A percentile compares a stretch with the other conserved stretches of the same genome.
Evolutionary conservation across 35 echinoderm and acorn worm species (phyloP).

Genomic region (Anneissia japonica): DNA sequence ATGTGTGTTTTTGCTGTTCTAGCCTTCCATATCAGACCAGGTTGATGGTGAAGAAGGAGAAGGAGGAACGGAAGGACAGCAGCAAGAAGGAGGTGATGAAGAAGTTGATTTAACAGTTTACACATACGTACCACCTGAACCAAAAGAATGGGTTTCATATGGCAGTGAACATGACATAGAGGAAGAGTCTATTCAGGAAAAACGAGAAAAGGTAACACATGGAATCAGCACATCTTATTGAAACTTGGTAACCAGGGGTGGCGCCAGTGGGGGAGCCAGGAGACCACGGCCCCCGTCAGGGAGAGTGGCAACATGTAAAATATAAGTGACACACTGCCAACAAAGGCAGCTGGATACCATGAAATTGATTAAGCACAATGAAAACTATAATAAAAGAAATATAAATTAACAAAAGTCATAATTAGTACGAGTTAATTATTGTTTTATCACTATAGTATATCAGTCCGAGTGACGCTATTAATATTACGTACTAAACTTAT

Average conservation of each 20-base stretch:
- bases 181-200: conserved; percentile 61
- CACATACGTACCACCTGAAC: conserved; percentile 78
- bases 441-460: not conserved
- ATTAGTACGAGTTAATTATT: not conserved
- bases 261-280: not conserved
- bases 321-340: not conserved
- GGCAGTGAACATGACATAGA: conserved; percentile 89
- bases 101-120: conserved; percentile 62
- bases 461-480: too few species aligned
- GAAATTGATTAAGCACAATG: too few species aligned
- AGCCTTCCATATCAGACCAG: not conserved
- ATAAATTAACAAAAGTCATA: too few species aligned
- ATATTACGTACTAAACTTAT: not conserved
- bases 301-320: not conserved
- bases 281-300: not conserved
- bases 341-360: not conserved
- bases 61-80: conserved; percentile 44
- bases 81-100: conserved; percentile 30
- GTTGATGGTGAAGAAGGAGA: conserved; percentile 39
- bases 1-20: not conserved
- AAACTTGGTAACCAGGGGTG: too few species aligned
- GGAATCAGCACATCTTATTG: not conserved
- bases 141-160: conserved; percentile 82
- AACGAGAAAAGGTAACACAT: conserved; percentile 46
- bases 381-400: too few species aligned